Evolutionary conservation across 2,113 vertebrate species (phyloP), one percentile per base, ranked within the genome.

Genomic region (Ramphastos sulfuratus): DNA sequence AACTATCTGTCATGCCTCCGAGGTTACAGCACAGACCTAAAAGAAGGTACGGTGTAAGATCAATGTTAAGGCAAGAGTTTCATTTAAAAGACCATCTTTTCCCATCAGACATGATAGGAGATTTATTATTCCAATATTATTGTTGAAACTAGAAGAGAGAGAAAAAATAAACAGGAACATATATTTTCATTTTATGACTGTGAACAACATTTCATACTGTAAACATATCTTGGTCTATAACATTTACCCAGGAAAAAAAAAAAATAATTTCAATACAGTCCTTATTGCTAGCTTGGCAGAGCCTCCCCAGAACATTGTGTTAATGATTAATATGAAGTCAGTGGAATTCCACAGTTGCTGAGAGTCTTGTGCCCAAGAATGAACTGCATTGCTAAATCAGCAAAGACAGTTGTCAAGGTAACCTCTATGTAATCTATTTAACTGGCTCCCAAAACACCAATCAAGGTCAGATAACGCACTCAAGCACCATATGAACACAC

Each of bases 381-480:
- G 98, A 98, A 98, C 98, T 94, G 96, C 97, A 98, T 98, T 98
- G 98, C 98, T 98, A 98, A 98, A 98, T 98, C 98, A 98, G 98
- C 98, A 98, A 98, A 98, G 98, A 98, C 98, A 98, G 98, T 99
- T 99, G 98, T 98, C 98, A 99, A 99, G 98, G 98, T 98, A 98
- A 98, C 98, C 98, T 98, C 97, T 98, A 96, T 98, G 98, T 98
- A 98, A 98, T 99, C 98, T 98, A 98, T 98, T 98, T 99, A 98
- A 98, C 98, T 93, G 96, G 98, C 98, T 98, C 98, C 98, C 98
- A 97, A 98, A 98, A 98, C 98, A 98, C 98, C 98, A 98, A 98
- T 98, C 98, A 98, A 98, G 98, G 98, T 98, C 98, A 98, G 98
- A 98, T 98, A 98, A 98, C 92, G 93, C 97, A 98, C 98, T 98